These are phyloP conservation scores for Trachelus iudaicus DNA, from an alignment of 2,888 invertebrate species.

Conservation along the genomic window DNA sequence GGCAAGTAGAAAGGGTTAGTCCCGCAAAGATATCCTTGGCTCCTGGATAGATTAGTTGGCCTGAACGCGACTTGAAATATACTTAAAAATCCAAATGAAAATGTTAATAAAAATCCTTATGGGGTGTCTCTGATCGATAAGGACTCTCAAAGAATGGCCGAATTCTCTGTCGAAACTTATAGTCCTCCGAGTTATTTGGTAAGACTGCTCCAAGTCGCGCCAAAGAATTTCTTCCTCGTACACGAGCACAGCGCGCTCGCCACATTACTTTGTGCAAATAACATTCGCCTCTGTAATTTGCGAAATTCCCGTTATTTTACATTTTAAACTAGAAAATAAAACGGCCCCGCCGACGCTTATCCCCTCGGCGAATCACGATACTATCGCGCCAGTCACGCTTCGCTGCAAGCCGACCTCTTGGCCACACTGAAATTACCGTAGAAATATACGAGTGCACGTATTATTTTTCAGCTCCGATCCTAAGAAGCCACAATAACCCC, in stretches of 20 bases:
- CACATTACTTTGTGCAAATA: slow-evolving; percentile 54
- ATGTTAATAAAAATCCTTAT: not conserved
- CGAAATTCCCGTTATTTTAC: slow-evolving; percentile 55
- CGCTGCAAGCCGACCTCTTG: slow-evolving; percentile 38
- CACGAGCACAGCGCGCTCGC: slow-evolving; percentile 31
- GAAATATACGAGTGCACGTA: slow-evolving; percentile 37
- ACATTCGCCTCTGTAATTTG: slow-evolving; percentile 45
- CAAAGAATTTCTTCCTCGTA: not conserved
- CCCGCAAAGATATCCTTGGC: not conserved
- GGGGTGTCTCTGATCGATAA: not conserved
- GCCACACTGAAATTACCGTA: slow-evolving; percentile 30
- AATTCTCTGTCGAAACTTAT: not conserved
- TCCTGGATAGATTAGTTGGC: not conserved
- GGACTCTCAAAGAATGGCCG: not conserved
- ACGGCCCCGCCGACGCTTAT: slow-evolving; percentile 49
- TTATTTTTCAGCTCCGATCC: slow-evolving; percentile 12
- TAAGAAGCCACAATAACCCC: slow-evolving; percentile 10
- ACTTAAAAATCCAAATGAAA: not conserved
- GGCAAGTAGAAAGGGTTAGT: not conserved
- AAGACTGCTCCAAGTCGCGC: not conserved
- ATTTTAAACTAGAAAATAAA: slow-evolving; percentile 58
- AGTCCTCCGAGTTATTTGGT: not conserved
- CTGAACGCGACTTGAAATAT: not conserved
- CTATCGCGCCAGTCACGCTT: slow-evolving; percentile 60
- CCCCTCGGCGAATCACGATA: slow-evolving; percentile 54